Percentiles rank a stretch among this genome's conserved stretches.
phyloP scores from a whole-genome alignment of 2,888 invertebrate species.

The Protodeltote pygarga region DNA sequence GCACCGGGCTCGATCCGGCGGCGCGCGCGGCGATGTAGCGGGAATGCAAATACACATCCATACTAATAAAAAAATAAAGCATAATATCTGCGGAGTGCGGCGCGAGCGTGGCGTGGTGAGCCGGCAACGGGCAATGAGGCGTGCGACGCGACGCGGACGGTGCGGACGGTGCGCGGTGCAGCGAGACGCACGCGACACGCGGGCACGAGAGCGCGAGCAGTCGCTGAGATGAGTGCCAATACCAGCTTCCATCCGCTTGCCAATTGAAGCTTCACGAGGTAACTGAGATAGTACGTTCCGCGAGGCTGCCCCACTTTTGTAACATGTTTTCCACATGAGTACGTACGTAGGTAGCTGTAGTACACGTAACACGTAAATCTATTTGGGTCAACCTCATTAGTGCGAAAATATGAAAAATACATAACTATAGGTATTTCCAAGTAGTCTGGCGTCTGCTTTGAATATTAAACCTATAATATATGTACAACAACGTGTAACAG shows the following conservation, averaged over 20 bases:
- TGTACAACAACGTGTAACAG: no score
- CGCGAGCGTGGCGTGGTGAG: no score
- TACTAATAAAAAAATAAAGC: no score
- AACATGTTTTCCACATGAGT: no score
- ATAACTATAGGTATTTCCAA: conserved; percentile 1
- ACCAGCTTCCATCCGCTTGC: no score
- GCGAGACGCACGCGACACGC: not conserved
- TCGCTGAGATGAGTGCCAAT: no score
- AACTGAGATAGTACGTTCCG: no score
- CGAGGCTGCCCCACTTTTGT: no score
- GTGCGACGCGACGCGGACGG: conserved; percentile 1
- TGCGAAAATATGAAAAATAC: not conserved
- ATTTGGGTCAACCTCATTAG: not conserved
- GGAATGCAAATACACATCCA: conserved; percentile 9
- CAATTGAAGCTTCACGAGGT: no score
- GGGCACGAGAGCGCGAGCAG: not conserved
- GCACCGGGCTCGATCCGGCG: not conserved
- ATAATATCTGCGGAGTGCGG: conserved; percentile 11
- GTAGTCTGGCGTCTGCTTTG: no score
- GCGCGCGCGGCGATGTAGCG: conserved; percentile 1
- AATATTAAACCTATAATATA: no score
- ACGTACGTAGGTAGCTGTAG: no score
- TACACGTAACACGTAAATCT: not conserved
- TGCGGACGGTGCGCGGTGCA: not conserved
- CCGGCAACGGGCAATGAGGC: conserved; percentile 16